phyloP scores from a whole-genome alignment of 2,888 invertebrate genomes.

The Hetaerina titia region DNA sequence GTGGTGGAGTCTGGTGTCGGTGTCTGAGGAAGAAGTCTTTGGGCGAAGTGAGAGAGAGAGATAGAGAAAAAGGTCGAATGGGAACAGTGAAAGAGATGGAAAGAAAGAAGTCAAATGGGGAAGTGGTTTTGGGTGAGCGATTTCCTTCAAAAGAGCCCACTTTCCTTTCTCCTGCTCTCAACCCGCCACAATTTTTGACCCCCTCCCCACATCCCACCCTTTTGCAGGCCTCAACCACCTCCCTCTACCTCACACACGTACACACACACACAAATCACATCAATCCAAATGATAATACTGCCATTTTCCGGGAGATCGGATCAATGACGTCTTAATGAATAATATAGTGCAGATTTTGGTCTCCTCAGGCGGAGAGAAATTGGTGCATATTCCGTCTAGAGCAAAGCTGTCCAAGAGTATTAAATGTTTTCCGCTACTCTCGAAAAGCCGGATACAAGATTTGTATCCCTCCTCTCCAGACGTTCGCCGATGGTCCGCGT shows the following conservation, averaged over 20 bases:
- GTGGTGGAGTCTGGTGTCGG: background rate
- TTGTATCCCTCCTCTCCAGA: too few species aligned
- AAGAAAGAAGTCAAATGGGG: background rate
- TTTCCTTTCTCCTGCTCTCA: background rate
- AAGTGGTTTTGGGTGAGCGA: conserved; percentile 16
- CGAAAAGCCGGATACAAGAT: too few species aligned
- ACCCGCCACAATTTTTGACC: too few species aligned
- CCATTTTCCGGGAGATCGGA: background rate
- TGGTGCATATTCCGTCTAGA: too few species aligned
- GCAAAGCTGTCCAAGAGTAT: too few species aligned
- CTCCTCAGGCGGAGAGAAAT: background rate
- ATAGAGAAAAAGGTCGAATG: background rate
- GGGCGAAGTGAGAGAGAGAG: background rate
- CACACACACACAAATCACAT: background rate
- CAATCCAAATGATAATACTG: background rate
- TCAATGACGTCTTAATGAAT: conserved; percentile 29
- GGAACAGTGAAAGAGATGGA: background rate
- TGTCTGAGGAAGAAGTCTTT: background rate
- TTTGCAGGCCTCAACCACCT: background rate
- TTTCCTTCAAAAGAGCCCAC: background rate
- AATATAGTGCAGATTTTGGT: background rate
- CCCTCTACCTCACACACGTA: background rate
- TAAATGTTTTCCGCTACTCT: too few species aligned
- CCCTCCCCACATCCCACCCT: background rate
- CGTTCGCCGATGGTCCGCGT: too few species aligned